A percentile compares a stretch with the other conserved stretches of the same genome.
These are phyloP conservation scores for Anadara kagoshimensis DNA, from an alignment of 1,140 invertebrate genomes.

Conservation along the genomic window DNA sequence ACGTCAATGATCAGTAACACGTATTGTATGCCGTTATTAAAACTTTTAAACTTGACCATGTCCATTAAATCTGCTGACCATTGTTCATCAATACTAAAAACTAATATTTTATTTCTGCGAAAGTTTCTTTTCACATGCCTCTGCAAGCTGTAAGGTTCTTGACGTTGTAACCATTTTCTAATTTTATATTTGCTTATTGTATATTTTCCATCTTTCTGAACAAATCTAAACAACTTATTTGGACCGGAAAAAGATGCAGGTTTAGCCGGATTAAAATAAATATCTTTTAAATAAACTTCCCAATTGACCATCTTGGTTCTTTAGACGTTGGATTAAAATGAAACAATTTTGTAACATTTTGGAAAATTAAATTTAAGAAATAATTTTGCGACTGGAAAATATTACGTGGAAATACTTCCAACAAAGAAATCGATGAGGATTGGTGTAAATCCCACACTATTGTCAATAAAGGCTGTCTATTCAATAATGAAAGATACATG, in stretches of 20 bases:
- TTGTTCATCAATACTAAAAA: conserved; percentile 30
- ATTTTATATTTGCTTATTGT: conserved; percentile 22
- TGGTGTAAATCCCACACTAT: not conserved
- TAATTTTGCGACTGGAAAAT: not conserved
- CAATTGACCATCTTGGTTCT: not conserved
- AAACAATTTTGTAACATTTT: too few species aligned
- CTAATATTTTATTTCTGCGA: conserved; percentile 11
- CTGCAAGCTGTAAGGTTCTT: conserved; percentile 29
- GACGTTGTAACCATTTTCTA: too few species aligned
- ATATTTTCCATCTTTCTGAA: conserved; percentile 14
- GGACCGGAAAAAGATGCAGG: conserved; percentile 23
- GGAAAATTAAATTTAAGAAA: not conserved
- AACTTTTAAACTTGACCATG: not conserved
- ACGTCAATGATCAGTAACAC: conserved; percentile 1
- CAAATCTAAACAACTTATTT: conserved; percentile 23
- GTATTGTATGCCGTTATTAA: not conserved
- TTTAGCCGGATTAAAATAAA: conserved; percentile 17
- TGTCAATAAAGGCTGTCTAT: not conserved
- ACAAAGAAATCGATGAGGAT: too few species aligned
- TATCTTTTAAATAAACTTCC: conserved; percentile 6
- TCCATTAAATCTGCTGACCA: conserved; percentile 23
- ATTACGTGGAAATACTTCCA: too few species aligned
- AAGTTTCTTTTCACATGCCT: not conserved
- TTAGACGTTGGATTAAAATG: too few species aligned
- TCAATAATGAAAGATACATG: too few species aligned